phyloP scores from a whole-genome alignment of 2,888 invertebrate species.

The Calliphora vomitoria region DNA sequence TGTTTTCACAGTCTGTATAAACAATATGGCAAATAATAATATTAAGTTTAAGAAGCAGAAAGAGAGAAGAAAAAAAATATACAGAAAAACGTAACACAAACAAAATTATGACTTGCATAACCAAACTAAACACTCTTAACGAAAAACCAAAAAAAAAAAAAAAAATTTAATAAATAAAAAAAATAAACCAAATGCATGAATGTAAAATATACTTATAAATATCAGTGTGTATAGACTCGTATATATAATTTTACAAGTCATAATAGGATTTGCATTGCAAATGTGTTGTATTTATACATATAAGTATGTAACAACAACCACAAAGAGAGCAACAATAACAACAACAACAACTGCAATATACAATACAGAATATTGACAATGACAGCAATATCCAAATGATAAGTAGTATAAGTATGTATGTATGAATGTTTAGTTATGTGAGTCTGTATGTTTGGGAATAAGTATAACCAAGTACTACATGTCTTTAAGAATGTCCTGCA shows the following conservation, averaged over 20 bases:
- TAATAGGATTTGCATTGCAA: slow-evolving; percentile 77
- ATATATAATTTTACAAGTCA: slow-evolving; percentile 75
- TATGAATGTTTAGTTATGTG: not conserved
- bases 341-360: not conserved
- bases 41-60: slow-evolving; percentile 47
- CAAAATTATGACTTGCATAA: slow-evolving; percentile 74
- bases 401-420: slow-evolving; percentile 21
- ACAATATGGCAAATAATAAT: slow-evolving; percentile 70
- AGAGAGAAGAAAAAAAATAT: slow-evolving; percentile 20
- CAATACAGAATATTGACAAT: slow-evolving; percentile 65
- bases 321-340: slow-evolving; percentile 63
- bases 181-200: slow-evolving; percentile 61
- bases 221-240: not conserved
- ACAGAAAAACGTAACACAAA: slow-evolving; percentile 62
- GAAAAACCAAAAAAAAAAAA: slow-evolving; percentile 44
- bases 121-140: slow-evolving; percentile 67
- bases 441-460: slow-evolving; percentile 16
- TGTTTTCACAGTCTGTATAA: slow-evolving; percentile 47
- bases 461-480: slow-evolving; percentile 41
- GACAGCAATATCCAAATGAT: slow-evolving; percentile 63
- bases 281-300: slow-evolving; percentile 60
- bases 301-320: slow-evolving; percentile 48
- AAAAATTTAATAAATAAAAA: slow-evolving; percentile 47
- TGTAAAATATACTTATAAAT: slow-evolving; percentile 38
- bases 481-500: slow-evolving; percentile 63